Percentiles rank a stretch among this genome's conserved stretches.
Conservation (phyloP, 2,888 invertebrate genomes). For the Flexamia atlantica region DNA sequence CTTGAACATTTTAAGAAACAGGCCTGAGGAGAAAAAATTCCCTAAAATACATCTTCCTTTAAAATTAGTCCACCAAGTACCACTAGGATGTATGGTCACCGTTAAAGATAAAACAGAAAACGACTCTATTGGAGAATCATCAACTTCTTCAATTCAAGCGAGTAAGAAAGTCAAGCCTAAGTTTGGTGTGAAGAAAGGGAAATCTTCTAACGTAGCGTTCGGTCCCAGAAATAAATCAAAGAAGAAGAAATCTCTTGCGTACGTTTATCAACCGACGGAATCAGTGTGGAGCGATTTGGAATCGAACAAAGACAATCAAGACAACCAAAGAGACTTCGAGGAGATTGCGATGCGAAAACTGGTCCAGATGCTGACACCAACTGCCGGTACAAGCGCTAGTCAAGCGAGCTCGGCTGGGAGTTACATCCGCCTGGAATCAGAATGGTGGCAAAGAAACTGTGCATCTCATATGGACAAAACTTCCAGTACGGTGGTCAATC, state of each 20-base stretch:
- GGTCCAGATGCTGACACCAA: conserved; percentile 34
- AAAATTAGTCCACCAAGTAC: not conserved
- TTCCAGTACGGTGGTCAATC: conserved; percentile 33
- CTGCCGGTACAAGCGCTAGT: not conserved
- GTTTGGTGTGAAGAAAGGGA: conserved; percentile 7
- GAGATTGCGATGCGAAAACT: conserved; percentile 50
- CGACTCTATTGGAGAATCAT: not conserved
- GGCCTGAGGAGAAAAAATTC: not conserved
- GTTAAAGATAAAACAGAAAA: not conserved
- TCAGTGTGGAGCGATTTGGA: conserved; percentile 27
- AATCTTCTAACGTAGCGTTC: not conserved
- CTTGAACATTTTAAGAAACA: conserved; percentile 19
- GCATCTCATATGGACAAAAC: not conserved
- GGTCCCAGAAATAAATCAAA: not conserved
- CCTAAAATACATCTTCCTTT: not conserved
- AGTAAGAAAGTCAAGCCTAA: not conserved
- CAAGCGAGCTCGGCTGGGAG: not conserved
- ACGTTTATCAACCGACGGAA: not conserved
- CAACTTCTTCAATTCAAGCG: not conserved
- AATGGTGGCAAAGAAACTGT: conserved; percentile 47
- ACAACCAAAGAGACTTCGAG: conserved; percentile 59
- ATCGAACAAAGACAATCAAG: conserved; percentile 48
- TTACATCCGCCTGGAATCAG: conserved; percentile 41
- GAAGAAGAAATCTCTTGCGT: conserved; percentile 10
- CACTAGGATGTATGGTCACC: not conserved